Base-by-base conservation (phyloP, 2,797 vertebrate species). In the Cheirogaleus major region DNA sequence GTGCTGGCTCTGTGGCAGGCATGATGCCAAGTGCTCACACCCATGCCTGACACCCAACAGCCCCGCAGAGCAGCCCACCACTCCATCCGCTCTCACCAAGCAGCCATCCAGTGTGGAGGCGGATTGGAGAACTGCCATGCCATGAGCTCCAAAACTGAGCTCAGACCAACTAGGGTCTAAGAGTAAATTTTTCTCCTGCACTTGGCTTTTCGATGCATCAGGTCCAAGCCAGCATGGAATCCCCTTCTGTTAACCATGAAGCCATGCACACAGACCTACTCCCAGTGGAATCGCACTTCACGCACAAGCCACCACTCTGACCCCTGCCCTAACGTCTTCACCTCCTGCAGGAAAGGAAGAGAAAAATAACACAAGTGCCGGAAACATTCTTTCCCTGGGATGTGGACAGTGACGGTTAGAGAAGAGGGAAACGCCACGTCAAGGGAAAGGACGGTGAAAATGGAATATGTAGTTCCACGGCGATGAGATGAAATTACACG, bases 391-490 rank as follows among this genome's bases (percentile, higher is more conserved):
- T 25, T 23, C 75, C 80, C 30, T 32, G 69, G 61, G 50, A 76
- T 30, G 7, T 55, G 23, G 57, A 72, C 61, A 67, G 63, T 1
- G n/a, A n/a, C 0, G 0, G 27, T 41, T 55, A 86, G 8, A 27
- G 72, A 61, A 88, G 41, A 70, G 14, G 32, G 30, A n/a, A n/a
- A 6, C 1, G 27, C 18, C 38, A 2, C 2, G 17, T 38, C 32
- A 20, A 20, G 48, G 0, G 23, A 55, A 14, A 38, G 12, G 14
- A 27, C 6, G 12, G 89, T 81, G 89, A 55, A 88, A 87, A 73
- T 1, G 38, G 50, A 65, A 59, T n/a, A 4, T 0, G 0, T 1
- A n/a, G 41, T 41, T n/a, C 1, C 0, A 43, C 0, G 9, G 45
- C 0, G 38, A 69, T 0, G 32, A 22, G 50, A 20, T 4, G 45